These are phyloP conservation scores for Drosophila busckii DNA, from an alignment of 1,140 invertebrate genomes.

Conservation along the genomic window DNA sequence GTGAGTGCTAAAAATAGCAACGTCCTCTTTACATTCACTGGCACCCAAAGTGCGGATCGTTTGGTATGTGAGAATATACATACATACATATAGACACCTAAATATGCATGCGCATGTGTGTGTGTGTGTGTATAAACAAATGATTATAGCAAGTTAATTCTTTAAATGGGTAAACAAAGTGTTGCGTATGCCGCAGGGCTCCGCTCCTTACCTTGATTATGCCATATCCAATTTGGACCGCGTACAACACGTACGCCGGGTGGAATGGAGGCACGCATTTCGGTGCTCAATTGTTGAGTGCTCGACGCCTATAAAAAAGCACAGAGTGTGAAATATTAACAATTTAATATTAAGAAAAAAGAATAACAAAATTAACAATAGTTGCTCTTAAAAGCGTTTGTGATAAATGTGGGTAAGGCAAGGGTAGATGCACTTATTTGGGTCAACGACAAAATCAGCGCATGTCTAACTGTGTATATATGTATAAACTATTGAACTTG, in stretches of 20 bases:
- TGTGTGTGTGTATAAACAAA: constrained; percentile 36
- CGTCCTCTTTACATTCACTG: constrained; percentile 62
- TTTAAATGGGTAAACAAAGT: constrained; percentile 51
- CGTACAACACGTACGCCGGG: constrained; percentile 88
- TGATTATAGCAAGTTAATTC: constrained; percentile 51
- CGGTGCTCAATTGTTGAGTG: constrained; percentile 32
- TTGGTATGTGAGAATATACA: constrained; percentile 21
- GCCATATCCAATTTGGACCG: constrained; percentile 91
- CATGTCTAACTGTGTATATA: constrained; percentile 50
- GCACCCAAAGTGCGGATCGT: constrained; percentile 27
- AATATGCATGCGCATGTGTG: background rate
- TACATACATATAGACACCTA: constrained; percentile 18
- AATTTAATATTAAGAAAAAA: no score
- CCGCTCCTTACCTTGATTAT: constrained; percentile 81
- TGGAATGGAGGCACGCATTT: constrained; percentile 72
- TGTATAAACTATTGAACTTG: no score
- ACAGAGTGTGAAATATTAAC: no score
- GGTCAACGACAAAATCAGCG: constrained; percentile 58
- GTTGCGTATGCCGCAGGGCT: constrained; percentile 9
- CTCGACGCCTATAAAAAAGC: constrained; percentile 19
- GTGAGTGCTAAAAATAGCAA: constrained; percentile 66
- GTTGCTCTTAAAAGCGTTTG: background rate
- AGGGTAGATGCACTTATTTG: constrained; percentile 37
- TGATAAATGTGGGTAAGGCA: background rate
- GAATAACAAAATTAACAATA: no score